Evolutionary conservation across 2,113 vertebrate genomes (phyloP).

Genomic region (Raja brachyura): DNA sequence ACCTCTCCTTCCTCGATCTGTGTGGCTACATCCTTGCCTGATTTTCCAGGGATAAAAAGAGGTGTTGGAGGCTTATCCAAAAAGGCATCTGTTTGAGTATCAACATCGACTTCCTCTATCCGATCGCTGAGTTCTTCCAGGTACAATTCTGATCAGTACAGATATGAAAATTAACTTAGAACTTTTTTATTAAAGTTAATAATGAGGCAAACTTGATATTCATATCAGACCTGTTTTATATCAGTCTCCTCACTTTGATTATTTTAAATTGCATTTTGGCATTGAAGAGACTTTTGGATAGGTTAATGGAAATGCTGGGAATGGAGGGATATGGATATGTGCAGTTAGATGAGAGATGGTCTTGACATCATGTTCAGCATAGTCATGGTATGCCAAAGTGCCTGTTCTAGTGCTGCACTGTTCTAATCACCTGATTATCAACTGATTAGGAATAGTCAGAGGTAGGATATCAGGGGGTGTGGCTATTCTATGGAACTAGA

Average conservation of each 20-base stretch:
- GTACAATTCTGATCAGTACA: constrained; percentile 69
- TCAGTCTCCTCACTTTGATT: not conserved
- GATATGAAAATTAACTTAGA: constrained; percentile 33
- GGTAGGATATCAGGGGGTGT: no score
- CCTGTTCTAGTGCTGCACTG: no score
- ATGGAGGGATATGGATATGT: no score
- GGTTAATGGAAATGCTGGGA: no score
- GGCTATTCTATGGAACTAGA: no score
- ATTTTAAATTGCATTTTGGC: not conserved
- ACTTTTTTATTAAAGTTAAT: not conserved
- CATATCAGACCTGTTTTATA: not conserved
- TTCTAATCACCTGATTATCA: not conserved
- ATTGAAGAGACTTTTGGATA: no score
- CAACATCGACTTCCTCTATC: constrained; percentile 57
- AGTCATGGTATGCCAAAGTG: no score
- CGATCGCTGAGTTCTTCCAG: constrained; percentile 79
- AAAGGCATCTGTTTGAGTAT: constrained; percentile 87
- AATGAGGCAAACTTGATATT: constrained; percentile 13
- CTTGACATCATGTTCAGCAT: no score
- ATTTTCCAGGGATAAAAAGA: constrained; percentile 82
- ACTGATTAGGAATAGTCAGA: no score
- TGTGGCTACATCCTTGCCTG: constrained; percentile 74
- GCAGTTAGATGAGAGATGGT: no score
- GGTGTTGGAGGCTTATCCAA: constrained; percentile 79
- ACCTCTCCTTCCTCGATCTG: constrained; percentile 91